phyloP scores from a whole-genome alignment of 2,113 vertebrate species.

The Pedetes capensis region DNA sequence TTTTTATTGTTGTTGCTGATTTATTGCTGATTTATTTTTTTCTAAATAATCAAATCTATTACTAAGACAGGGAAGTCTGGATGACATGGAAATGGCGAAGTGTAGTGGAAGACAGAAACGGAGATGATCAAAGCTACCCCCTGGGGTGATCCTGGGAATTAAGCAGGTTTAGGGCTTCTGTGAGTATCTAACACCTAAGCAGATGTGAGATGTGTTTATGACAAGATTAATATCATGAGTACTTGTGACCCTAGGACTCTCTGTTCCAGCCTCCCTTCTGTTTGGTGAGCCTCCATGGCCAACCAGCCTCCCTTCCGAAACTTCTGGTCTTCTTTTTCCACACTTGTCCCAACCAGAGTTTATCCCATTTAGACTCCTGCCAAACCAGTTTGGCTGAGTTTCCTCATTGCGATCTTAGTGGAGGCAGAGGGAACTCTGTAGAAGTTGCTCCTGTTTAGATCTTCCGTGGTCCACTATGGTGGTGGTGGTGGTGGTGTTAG shows the following conservation, averaged over 20 bases:
- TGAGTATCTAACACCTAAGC: rapidly evolving
- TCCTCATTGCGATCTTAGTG: rapidly evolving
- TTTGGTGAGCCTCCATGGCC: rapidly evolving
- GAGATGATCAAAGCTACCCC: rapidly evolving
- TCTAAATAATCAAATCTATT: not conserved
- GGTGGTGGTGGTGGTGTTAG: too few species aligned
- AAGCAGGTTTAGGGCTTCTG: rapidly evolving
- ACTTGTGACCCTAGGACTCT: rapidly evolving
- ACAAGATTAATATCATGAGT: rapidly evolving
- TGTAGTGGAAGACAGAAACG: too few species aligned
- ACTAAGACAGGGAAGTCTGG: not conserved
- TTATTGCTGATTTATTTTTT: not conserved
- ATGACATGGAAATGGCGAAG: not conserved
- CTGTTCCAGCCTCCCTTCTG: rapidly evolving
- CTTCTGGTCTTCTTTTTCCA: not conserved
- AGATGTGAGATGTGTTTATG: not conserved
- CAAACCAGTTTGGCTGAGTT: not conserved
- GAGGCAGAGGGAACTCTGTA: not conserved
- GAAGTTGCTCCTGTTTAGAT: not conserved
- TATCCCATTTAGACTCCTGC: not conserved
- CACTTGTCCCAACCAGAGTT: rapidly evolving
- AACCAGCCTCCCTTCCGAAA: not conserved
- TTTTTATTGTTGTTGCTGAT: too few species aligned
- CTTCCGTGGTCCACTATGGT: too few species aligned
- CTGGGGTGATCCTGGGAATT: rapidly evolving